phyloP scores from a whole-genome alignment of 2,888 invertebrate genomes.

The Ferdinandea cuprea region DNA sequence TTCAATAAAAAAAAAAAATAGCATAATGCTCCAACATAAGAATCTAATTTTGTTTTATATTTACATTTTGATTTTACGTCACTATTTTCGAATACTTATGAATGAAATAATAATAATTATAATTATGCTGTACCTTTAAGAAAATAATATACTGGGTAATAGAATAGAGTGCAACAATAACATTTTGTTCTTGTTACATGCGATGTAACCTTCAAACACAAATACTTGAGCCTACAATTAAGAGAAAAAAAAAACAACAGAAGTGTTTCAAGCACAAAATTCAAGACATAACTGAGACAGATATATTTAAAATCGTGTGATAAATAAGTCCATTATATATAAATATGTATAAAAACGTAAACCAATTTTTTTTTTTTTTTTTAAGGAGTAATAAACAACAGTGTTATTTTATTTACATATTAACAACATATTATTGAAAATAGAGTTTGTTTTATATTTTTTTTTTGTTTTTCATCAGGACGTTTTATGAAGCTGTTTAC shows the following conservation, averaged over 20 bases:
- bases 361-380: slow-evolving; percentile 1
- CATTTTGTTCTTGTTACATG: slow-evolving; percentile 1
- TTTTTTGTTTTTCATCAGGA: slow-evolving; percentile 14
- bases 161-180: too few relatives aligned
- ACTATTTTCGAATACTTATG: slow-evolving; percentile 40
- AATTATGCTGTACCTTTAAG: slow-evolving; percentile 14
- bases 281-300: slow-evolving; percentile 38
- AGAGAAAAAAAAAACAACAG: slow-evolving; percentile 12
- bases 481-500: slow-evolving; percentile 39
- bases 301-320: not conserved
- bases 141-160: slow-evolving; percentile 39
- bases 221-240: slow-evolving; percentile 20
- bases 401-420: slow-evolving; percentile 60
- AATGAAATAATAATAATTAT: slow-evolving; percentile 23
- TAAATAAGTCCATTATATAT: slow-evolving; percentile 4
- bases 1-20: slow-evolving; percentile 35
- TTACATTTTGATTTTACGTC: slow-evolving; percentile 61
- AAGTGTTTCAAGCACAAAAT: slow-evolving; percentile 21
- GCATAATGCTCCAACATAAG: slow-evolving; percentile 21
- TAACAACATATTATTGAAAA: slow-evolving; percentile 56
- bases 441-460: slow-evolving; percentile 11
- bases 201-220: not conserved
- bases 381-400: slow-evolving; percentile 42
- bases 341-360: slow-evolving; percentile 6
- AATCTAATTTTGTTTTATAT: slow-evolving; percentile 32